These are phyloP conservation scores for Hydrolagus colliei DNA, from an alignment of 2,797 vertebrate genomes.

Conservation along the genomic window DNA sequence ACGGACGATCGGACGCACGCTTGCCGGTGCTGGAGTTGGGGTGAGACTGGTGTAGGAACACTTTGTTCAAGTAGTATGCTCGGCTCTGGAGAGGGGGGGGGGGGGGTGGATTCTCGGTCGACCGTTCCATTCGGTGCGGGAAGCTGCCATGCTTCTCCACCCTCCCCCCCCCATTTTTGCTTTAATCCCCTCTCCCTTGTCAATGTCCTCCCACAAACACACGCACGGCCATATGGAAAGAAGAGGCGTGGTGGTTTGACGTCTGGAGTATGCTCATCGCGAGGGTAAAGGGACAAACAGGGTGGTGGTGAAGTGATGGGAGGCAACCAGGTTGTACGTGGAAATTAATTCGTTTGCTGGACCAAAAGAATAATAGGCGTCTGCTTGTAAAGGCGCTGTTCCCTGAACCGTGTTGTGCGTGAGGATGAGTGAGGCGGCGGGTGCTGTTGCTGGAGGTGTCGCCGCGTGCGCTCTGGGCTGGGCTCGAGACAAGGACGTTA, in stretches of 20 bases:
- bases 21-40: background rate
- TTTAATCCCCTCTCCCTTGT: too few relatives aligned
- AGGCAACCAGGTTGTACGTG: too few relatives aligned
- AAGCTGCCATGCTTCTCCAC: background rate
- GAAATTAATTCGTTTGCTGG: too few relatives aligned
- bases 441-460: background rate
- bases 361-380: too few relatives aligned
- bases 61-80: slow-evolving; percentile 14
- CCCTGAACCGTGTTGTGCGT: background rate
- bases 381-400: background rate
- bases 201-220: background rate
- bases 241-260: background rate
- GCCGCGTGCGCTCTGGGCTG: too few relatives aligned
- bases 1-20: background rate
- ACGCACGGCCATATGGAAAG: background rate
- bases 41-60: background rate
- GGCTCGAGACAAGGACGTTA: too few relatives aligned
- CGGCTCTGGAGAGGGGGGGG: background rate
- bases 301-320: too few relatives aligned
- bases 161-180: too few relatives aligned
- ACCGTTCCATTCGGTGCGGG: slow-evolving; percentile 1
- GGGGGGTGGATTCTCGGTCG: background rate
- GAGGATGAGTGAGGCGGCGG: background rate
- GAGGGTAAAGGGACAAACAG: too few relatives aligned
- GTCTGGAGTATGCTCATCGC: too few relatives aligned